Conservation (phyloP, 1,140 invertebrate species). For the Calosoma granatense region DNA sequence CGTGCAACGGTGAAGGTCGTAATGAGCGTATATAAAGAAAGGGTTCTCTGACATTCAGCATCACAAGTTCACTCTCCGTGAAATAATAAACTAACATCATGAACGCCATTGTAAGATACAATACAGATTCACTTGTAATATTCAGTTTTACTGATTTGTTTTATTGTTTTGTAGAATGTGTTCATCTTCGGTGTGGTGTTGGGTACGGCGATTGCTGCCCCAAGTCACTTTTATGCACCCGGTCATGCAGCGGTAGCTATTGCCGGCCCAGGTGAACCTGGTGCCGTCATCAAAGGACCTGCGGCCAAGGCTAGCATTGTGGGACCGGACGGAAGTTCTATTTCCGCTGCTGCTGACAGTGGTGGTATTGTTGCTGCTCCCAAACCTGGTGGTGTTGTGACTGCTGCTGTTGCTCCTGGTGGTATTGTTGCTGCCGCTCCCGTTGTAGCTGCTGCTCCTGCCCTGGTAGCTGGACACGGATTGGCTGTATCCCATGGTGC, state of each 20-base stretch:
- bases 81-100: not conserved
- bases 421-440: not conserved
- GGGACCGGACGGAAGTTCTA: conserved; percentile 10
- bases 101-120: not conserved
- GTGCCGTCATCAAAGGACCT: too few species aligned
- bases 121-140: too few species aligned
- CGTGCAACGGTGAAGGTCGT: not conserved
- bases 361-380: conserved; percentile 12
- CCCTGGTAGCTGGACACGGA: not conserved
- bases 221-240: too few species aligned
- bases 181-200: too few species aligned
- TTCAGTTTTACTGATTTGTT: too few species aligned
- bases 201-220: too few species aligned
- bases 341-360: conserved; percentile 8
- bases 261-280: too few species aligned
- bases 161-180: too few species aligned
- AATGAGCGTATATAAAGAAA: not conserved
- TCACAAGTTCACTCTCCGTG: not conserved
- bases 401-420: conserved; percentile 12
- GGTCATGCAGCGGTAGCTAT: too few species aligned
- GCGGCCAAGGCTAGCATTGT: too few species aligned
- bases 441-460: too few species aligned
- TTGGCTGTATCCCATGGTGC: too few species aligned
- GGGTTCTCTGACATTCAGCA: not conserved
- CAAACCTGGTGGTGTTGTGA: conserved; percentile 10